Conservation (phyloP, 2,113 vertebrate genomes). For the Shinisaurus crocodilurus region DNA sequence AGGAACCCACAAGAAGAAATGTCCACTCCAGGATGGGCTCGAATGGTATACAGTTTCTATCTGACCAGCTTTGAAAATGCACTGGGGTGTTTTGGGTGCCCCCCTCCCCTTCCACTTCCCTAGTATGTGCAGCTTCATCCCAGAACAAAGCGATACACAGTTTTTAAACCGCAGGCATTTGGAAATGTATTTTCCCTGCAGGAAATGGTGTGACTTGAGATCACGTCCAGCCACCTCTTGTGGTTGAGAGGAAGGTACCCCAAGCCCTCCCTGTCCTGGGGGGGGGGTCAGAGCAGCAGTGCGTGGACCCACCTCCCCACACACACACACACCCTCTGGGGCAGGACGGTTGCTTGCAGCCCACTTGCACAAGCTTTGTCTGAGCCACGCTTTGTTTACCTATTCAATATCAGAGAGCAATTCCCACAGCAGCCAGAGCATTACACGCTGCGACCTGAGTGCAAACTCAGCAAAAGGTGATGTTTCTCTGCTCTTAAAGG, state of each 20-base stretch:
- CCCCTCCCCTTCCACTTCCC: not conserved
- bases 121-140: not conserved
- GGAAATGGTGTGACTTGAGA: not conserved
- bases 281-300: not conserved
- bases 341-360: accelerated
- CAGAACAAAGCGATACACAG: not conserved
- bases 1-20: not conserved
- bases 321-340: accelerated
- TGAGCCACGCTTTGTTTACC: slow-evolving; percentile 65
- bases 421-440: slow-evolving; percentile 52
- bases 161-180: not conserved
- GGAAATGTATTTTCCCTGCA: not conserved
- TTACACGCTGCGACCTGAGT: slow-evolving; percentile 30
- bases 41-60: not conserved
- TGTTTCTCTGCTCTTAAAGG: slow-evolving; percentile 37
- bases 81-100: not conserved
- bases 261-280: not conserved
- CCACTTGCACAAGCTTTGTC: slow-evolving; percentile 52
- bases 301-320: not conserved
- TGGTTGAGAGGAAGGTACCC: not conserved
- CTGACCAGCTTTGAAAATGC: not conserved
- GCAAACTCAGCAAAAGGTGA: not conserved
- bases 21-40: no score
- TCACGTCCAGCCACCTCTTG: not conserved
- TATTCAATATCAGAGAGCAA: slow-evolving; percentile 62